Evolutionary conservation across 2,113 vertebrate species (phyloP).

Genomic region (Gobiocypris rarus): DNA sequence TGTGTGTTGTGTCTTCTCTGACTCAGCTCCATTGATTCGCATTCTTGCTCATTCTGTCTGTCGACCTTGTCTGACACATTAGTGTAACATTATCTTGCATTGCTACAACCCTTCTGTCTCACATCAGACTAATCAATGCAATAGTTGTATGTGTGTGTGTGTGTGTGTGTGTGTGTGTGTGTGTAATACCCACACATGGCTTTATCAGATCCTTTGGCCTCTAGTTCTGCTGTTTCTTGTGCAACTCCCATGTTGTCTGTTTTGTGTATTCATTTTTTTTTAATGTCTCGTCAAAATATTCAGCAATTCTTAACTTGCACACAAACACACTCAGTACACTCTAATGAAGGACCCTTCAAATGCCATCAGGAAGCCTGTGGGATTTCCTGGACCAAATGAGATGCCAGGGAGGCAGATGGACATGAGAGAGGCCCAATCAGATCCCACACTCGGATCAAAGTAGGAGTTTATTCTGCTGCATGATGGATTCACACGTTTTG

Average conservation of each 20-base stretch:
- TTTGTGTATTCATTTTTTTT: conserved; percentile 49
- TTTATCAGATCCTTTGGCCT: conserved; percentile 60
- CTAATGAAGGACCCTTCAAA: conserved; percentile 79
- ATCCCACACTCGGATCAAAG: conserved; percentile 84
- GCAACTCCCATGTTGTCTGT: background rate
- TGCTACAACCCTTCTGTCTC: conserved; percentile 20
- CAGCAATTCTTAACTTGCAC: conserved; percentile 58
- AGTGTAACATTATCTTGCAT: conserved; percentile 64
- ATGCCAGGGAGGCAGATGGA: conserved; percentile 82
- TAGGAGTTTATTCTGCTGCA: conserved; percentile 83
- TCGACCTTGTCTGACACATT: conserved; percentile 69
- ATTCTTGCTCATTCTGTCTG: conserved; percentile 66
- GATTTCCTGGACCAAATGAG: conserved; percentile 83
- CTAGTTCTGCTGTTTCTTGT: conserved; percentile 1
- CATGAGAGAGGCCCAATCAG: conserved; percentile 84
- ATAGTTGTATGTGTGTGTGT: background rate
- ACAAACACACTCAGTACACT: conserved; percentile 42
- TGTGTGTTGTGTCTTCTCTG: conserved; percentile 11
- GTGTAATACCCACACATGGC: conserved; percentile 17
- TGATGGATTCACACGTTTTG: conserved; percentile 72
- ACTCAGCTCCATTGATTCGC: conserved; percentile 68
- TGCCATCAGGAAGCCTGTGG: conserved; percentile 81
- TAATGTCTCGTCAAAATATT: conserved; percentile 41
- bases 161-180: conserved; percentile 6
- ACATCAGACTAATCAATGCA: conserved; percentile 7